phyloP scores from a whole-genome alignment of 2,888 invertebrate species.

The Caenorhabditis sulstoni region DNA sequence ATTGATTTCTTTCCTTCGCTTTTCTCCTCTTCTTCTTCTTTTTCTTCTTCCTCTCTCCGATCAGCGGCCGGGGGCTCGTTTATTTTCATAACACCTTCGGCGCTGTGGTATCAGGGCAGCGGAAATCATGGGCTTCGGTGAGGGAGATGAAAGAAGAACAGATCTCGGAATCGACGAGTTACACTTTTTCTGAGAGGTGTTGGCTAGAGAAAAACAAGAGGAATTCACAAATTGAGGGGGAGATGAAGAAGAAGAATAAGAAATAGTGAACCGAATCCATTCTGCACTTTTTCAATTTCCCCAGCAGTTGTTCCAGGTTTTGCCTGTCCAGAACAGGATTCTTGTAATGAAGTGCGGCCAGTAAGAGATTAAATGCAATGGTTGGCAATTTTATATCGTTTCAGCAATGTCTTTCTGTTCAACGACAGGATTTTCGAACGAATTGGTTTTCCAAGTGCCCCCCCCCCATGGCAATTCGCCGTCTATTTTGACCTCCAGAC shows the following conservation, averaged over 20 bases:
- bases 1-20: constrained; percentile 43
- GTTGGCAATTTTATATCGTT: too few species aligned
- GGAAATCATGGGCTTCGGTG: constrained; percentile 1
- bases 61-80: constrained; percentile 40
- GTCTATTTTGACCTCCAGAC: constrained; percentile 47
- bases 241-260: neutral
- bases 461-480: neutral
- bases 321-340: neutral
- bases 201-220: constrained; percentile 3
- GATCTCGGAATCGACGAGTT: constrained; percentile 25
- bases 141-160: neutral
- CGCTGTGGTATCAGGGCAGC: constrained; percentile 21
- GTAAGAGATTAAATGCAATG: too few species aligned
- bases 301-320: neutral
- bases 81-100: constrained; percentile 60
- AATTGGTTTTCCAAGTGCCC: neutral
- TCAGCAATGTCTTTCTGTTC: neutral
- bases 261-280: neutral
- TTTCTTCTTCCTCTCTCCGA: too few species aligned
- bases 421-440: constrained; percentile 26
- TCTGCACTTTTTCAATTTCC: too few species aligned
- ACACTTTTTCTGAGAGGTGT: constrained; percentile 23
- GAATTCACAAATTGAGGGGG: neutral
- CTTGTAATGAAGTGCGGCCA: too few species aligned
- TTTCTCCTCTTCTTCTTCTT: neutral